Evolutionary conservation across 2,888 invertebrate genomes (phyloP).

Genomic region (Pristionchus japonicus): DNA sequence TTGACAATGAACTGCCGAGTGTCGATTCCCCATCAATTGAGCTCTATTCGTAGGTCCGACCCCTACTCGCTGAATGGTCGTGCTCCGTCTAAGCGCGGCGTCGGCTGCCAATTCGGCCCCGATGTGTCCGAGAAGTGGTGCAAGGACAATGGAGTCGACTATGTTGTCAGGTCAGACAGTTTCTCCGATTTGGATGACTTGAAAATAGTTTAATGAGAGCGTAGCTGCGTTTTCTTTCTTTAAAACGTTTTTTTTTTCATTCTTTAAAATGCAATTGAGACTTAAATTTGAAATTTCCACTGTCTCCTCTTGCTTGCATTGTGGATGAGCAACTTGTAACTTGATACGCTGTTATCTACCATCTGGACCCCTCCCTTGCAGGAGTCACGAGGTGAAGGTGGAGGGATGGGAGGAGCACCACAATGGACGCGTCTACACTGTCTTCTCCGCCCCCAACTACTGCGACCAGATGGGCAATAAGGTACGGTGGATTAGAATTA

Average conservation of each 20-base stretch:
- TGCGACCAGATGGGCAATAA: conserved; percentile 94
- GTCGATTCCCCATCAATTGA: too few species aligned
- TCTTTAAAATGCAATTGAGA: too few species aligned
- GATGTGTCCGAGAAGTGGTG: conserved; percentile 93
- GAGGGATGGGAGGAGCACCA: conserved; percentile 96
- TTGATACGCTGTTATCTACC: too few species aligned
- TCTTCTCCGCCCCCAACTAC: conserved; percentile 98
- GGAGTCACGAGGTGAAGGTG: conserved; percentile 97
- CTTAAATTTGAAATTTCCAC: too few species aligned
- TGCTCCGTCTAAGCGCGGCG: conserved; percentile 94
- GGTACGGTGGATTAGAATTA: too few species aligned
- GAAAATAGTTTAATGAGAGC: too few species aligned
- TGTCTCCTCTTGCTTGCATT: too few species aligned
- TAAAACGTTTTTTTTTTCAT: too few species aligned
- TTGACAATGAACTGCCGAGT: too few species aligned
- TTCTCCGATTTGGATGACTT: not conserved
- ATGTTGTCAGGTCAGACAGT: conserved; percentile 82
- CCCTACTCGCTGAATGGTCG: conserved; percentile 91
- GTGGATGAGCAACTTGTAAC: not conserved
- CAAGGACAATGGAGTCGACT: conserved; percentile 88
- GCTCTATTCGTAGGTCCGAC: conserved; percentile 80
- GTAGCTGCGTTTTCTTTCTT: too few species aligned
- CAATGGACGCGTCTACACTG: conserved; percentile 95
- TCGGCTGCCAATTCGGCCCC: conserved; percentile 96
- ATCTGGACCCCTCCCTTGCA: too few species aligned